phyloP scores from a whole-genome alignment of 2,113 vertebrate species.

The Grammomys surdaster region DNA sequence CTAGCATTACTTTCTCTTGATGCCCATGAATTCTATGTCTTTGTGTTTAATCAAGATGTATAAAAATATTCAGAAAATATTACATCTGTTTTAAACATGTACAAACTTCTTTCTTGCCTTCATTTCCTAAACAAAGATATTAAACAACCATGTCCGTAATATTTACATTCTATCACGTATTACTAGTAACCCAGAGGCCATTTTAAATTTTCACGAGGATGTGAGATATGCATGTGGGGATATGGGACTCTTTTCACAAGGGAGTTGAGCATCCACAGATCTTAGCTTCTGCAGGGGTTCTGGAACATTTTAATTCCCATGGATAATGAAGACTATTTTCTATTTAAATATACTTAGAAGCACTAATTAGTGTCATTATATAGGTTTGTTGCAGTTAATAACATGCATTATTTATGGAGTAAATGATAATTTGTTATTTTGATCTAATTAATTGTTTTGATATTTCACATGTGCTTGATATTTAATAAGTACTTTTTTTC shows the following conservation, averaged over 20 bases:
- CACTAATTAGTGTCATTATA: neutral
- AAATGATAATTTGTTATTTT: neutral
- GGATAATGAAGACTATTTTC: neutral
- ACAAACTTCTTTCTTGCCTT: neutral
- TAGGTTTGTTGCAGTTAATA: neutral
- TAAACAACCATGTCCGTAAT: neutral
- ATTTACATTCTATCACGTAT: neutral
- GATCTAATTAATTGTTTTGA: neutral
- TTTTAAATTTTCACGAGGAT: neutral
- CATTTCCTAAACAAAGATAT: neutral
- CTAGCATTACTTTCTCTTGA: neutral
- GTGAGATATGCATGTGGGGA: neutral
- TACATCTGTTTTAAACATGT: neutral
- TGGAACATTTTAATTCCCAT: neutral
- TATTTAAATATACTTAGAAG: neutral
- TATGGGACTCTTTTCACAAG: neutral
- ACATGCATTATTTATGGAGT: neutral
- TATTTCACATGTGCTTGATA: neutral
- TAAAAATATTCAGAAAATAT: neutral
- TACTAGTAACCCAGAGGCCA: neutral
- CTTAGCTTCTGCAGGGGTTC: neutral
- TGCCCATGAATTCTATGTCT: neutral
- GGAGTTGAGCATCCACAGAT: neutral
- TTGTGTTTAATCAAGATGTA: neutral
- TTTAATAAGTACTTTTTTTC: conserved; percentile 40